Percentiles rank a stretch among this genome's conserved stretches.
Conservation (phyloP, 2,797 vertebrate genomes). For the Pseudomugil gertrudae region DNA sequence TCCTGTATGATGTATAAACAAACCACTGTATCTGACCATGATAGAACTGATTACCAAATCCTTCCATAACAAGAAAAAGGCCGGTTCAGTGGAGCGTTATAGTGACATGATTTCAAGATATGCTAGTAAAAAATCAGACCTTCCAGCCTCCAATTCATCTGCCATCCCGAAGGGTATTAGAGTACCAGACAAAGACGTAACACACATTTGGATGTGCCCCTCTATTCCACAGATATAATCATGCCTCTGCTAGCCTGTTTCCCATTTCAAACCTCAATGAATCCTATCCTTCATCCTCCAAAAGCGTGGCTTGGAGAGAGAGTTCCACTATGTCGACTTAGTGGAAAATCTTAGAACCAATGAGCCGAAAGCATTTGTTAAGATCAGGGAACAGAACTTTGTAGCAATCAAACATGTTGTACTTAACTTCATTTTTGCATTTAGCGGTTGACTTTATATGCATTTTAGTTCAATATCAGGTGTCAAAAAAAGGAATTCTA, state of each 20-base stretch:
- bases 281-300: constrained; percentile 76
- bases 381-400: constrained; percentile 34
- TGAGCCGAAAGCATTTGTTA: constrained; percentile 59
- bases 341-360: constrained; percentile 73
- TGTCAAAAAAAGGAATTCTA: neutral
- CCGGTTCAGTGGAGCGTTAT: neutral
- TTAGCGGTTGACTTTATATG: too few relatives aligned
- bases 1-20: constrained; percentile 1
- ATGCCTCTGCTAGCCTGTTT: constrained; percentile 73
- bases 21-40: constrained; percentile 5
- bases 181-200: constrained; percentile 53
- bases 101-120: constrained; percentile 15
- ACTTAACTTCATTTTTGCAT: constrained; percentile 1
- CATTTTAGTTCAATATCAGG: neutral
- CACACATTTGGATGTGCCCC: constrained; percentile 66
- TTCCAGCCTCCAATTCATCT: constrained; percentile 13
- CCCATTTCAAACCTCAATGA: constrained; percentile 80
- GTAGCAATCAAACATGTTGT: constrained; percentile 25
- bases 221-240: constrained; percentile 75
- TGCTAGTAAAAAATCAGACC: constrained; percentile 1
- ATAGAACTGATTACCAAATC: constrained; percentile 21
- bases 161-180: constrained; percentile 30
- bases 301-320: constrained; percentile 59
- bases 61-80: constrained; percentile 7
- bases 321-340: constrained; percentile 61